Percentiles rank a stretch among this genome's conserved stretches.
Evolutionary conservation across 2,888 invertebrate species (phyloP).

Genomic region (Macropis europaea): DNA sequence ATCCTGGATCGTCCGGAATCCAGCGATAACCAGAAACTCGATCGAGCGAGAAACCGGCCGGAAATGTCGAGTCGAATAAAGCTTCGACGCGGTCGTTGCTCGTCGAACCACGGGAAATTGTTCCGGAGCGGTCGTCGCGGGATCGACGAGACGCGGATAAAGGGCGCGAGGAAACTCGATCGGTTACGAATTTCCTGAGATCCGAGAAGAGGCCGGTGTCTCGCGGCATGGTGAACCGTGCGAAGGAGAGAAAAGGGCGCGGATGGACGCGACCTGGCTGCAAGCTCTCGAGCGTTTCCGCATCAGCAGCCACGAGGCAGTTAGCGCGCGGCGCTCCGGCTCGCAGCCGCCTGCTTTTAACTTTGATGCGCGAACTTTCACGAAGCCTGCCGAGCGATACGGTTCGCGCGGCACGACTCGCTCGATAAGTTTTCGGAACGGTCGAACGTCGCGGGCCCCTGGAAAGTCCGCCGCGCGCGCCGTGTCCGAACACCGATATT

Average conservation of each 20-base stretch:
- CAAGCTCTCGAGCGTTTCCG: slow-evolving; percentile 41
- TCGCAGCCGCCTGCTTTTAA: not conserved
- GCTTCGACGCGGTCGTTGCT: not conserved
- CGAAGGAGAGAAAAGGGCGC: not conserved
- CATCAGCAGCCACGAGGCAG: slow-evolving; percentile 30
- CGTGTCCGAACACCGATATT: not conserved
- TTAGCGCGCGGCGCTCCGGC: not conserved
- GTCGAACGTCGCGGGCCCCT: not conserved
- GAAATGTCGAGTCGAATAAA: slow-evolving; percentile 3
- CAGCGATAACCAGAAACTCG: slow-evolving; percentile 1
- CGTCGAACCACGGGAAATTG: not conserved
- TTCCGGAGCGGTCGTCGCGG: not conserved
- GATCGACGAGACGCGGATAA: not conserved
- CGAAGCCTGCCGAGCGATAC: not conserved
- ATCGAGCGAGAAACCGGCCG: not conserved
- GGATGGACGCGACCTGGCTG: slow-evolving; percentile 11
- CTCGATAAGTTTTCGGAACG: not conserved
- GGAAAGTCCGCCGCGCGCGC: not conserved
- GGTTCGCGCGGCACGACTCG: too few relatives aligned
- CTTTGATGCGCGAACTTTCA: not conserved
- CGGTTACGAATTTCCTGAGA: too few relatives aligned
- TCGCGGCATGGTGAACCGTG: not conserved
- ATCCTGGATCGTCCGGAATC: not conserved
- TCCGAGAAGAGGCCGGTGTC: not conserved
- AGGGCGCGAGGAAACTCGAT: not conserved